A percentile compares a stretch with the other conserved stretches of the same genome.
Evolutionary conservation across 2,888 invertebrate species (phyloP).

Genomic region (Agrochola litura): DNA sequence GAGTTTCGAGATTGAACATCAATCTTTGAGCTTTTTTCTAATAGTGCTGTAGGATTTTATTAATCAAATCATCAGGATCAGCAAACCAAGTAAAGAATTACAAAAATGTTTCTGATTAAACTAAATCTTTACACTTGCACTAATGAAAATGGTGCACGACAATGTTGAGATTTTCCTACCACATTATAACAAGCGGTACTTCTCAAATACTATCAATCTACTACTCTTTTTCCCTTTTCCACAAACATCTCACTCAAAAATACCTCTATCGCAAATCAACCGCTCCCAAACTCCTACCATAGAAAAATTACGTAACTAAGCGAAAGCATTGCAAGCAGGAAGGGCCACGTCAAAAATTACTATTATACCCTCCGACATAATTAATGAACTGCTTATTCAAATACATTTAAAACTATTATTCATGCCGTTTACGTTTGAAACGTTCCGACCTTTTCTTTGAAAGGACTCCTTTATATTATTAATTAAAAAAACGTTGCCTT

Average conservation of each 20-base stretch:
- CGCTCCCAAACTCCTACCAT: conserved; percentile 68
- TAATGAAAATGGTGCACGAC: background rate
- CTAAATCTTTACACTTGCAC: background rate
- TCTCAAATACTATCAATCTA: background rate
- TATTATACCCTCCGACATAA: conserved; percentile 87
- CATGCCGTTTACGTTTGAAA: conserved; percentile 90
- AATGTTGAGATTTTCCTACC: background rate
- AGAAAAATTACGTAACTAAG: conserved; percentile 86
- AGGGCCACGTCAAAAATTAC: conserved; percentile 90
- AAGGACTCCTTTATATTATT: conserved; percentile 85
- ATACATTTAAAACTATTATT: conserved; percentile 91
- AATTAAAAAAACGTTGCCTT: conserved; percentile 84
- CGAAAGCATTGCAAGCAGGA: conserved; percentile 87
- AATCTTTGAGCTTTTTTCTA: conserved; percentile 12
- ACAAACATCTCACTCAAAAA: conserved; percentile 15
- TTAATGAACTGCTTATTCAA: conserved; percentile 91
- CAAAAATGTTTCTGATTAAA: background rate
- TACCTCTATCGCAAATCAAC: conserved; percentile 12
- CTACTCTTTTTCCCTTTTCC: background rate
- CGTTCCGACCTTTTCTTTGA: conserved; percentile 87
- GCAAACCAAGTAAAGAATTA: background rate
- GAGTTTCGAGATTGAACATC: conserved; percentile 22
- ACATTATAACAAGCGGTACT: background rate
- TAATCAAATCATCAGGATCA: background rate
- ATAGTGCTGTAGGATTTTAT: background rate